Evolutionary conservation across 2,888 invertebrate species (phyloP), one percentile per base, ranked within the genome.

Genomic region (Netelia inedita): DNA sequence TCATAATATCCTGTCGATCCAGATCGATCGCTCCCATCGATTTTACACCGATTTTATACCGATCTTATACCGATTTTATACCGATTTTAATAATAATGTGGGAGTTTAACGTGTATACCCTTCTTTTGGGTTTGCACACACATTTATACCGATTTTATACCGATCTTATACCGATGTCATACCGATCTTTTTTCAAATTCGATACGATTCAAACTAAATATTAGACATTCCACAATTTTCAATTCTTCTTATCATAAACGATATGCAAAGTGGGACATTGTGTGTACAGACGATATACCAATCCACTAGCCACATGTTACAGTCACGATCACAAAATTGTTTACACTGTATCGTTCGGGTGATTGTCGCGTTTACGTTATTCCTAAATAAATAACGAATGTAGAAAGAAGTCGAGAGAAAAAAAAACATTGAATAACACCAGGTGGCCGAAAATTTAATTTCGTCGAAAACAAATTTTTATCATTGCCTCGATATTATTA

Each of bases 1-100:
- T 28, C 28, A 3, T 28, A 28, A 28, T 28, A 28, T 2, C 28
- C 5, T 3, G 5, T 28, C 75, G 79, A 83, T 79, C 83, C 79
- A 76, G 83, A 72, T 80, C 72, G 75, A 83, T 83, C 75, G 75
- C 79, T 72, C n/a, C n/a, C n/a, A n/a, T n/a, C n/a, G n/a, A n/a
- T n/a, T n/a, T n/a, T n/a, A n/a, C n/a, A n/a, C n/a, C n/a, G n/a
- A n/a, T n/a, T n/a, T n/a, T n/a, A n/a, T n/a, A n/a, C n/a, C n/a
- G n/a, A n/a, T n/a, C 72, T 55, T 43, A 28, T 28, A 23, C 23
- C 28, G 2, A 28, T 28, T 5, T 28, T 28, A 28, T 28, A 28
- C 28, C 28, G 28, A 28, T 28, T 5, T 28, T 28, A n/a, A n/a
- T n/a, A n/a, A n/a, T n/a, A n/a, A n/a, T n/a, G n/a, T n/a, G n/a